Evolutionary conservation across 2,797 vertebrate species (phyloP), one percentile per base, ranked within the genome.

Genomic region (Hylomyscus alleni): DNA sequence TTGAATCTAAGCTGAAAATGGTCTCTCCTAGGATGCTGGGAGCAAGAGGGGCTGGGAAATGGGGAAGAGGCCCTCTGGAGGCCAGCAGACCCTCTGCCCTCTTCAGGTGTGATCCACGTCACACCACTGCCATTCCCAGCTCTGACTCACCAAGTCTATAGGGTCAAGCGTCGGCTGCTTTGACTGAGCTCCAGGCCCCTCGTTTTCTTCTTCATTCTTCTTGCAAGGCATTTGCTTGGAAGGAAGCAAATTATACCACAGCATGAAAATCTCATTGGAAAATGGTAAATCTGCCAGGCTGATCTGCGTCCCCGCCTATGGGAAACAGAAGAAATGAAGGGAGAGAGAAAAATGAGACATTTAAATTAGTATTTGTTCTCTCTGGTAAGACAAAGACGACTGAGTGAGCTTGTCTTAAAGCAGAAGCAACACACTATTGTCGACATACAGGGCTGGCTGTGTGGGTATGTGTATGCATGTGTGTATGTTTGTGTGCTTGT

Each of bases 231-330:
- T 97, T 94, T 98, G 98, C 96, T 98, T 98, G 62, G 96, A 98
- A 81, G 98, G 97, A 90, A 99, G 98, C 91, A 99, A 97, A 96
- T 99, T 99, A 97, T 99, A 99, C 99, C 99, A 99, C 20, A 98
- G 97, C 76, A 98, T 98, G 94, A 97, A 98, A 67, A 98, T 97
- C 82, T 98, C 98, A 47, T 75, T 97, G 88, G 97, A 98, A 97
- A 98, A 98, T 0, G 97, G 97, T 54, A 99, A 20, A 89, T 99
- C 98, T 69, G 98, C 98, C 97, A 99, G 96, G 86, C 98, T 99
- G 95, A 99, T 98, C 88, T 99, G 99, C 85, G 98, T 99, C 81
- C 99, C 99, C 65, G 98, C 98, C 99, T 99, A 94, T 3, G 90
- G 11, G 89, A 96, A 97, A 89, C 2, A 76, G 95, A 86, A 95